These are phyloP conservation scores for Stenolophus ochropezus DNA, from an alignment of 2,888 invertebrate species.

Conservation along the genomic window DNA sequence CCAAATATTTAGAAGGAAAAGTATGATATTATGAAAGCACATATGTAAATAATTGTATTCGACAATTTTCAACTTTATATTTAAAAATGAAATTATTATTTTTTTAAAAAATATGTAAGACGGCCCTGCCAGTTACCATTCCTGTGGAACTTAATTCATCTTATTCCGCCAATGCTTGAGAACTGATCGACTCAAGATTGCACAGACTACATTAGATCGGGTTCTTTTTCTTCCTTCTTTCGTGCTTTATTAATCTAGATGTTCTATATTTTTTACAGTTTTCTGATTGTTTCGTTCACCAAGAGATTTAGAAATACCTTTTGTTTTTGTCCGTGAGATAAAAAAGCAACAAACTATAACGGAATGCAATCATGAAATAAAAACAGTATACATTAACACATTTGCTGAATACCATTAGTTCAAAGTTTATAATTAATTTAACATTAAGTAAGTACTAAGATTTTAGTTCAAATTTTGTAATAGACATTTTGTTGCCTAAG, in stretches of 20 bases:
- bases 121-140: constrained; percentile 18
- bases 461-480: too few species aligned
- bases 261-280: constrained; percentile 17
- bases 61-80: too few species aligned
- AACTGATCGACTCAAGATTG: constrained; percentile 44
- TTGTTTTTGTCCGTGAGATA: neutral
- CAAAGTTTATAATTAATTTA: too few species aligned
- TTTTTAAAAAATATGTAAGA: too few species aligned
- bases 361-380: too few species aligned
- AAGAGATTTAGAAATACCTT: constrained; percentile 9
- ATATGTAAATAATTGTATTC: too few species aligned
- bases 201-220: constrained; percentile 40
- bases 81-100: too few species aligned
- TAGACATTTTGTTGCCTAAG: too few species aligned
- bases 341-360: neutral
- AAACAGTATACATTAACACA: neutral
- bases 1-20: too few species aligned
- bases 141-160: constrained; percentile 46
- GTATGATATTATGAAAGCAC: too few species aligned
- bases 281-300: constrained; percentile 19
- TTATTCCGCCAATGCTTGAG: constrained; percentile 24
- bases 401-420: too few species aligned
- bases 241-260: constrained; percentile 40
- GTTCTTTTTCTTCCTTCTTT: neutral
- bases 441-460: too few species aligned